These are phyloP conservation scores for Syngnathus floridae DNA, from an alignment of 2,113 vertebrate genomes.

Conservation along the genomic window DNA sequence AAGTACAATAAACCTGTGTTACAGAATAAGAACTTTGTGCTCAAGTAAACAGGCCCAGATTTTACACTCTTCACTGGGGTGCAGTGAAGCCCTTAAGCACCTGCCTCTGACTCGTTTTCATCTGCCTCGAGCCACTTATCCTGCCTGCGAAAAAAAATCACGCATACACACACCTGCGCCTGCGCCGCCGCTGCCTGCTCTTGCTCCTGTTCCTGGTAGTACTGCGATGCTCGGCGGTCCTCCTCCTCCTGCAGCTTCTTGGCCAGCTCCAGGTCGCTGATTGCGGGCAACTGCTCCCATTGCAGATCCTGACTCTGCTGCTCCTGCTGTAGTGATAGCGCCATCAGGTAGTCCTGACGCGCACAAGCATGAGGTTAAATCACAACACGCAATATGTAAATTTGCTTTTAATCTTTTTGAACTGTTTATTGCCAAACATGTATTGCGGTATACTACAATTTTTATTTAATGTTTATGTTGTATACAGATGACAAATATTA, in stretches of 20 bases:
- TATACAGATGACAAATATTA: too few species aligned
- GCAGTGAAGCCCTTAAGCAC: slow-evolving; percentile 13
- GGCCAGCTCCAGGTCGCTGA: slow-evolving; percentile 93
- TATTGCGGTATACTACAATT: not conserved
- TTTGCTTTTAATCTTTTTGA: too few species aligned
- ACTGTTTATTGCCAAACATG: not conserved
- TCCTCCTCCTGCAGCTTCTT: slow-evolving; percentile 98
- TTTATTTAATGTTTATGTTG: too few species aligned
- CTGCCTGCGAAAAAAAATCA: not conserved
- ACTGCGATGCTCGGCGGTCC: slow-evolving; percentile 90
- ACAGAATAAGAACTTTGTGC: too few species aligned
- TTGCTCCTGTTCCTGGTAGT: slow-evolving; percentile 96
- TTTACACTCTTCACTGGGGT: not conserved
- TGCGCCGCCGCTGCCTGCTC: slow-evolving; percentile 62
- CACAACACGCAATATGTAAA: not conserved
- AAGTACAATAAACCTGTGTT: not conserved
- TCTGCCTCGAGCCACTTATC: not conserved
- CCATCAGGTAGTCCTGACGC: slow-evolving; percentile 94
- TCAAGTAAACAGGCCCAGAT: too few species aligned
- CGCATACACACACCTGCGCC: slow-evolving; percentile 49
- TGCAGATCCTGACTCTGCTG: slow-evolving; percentile 90
- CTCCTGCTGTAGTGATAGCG: slow-evolving; percentile 96
- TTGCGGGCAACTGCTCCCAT: slow-evolving; percentile 92
- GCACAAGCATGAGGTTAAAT: not conserved
- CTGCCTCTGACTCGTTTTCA: not conserved